phyloP scores from a whole-genome alignment of 2,113 vertebrate species.

The Periophthalmus modestus region DNA sequence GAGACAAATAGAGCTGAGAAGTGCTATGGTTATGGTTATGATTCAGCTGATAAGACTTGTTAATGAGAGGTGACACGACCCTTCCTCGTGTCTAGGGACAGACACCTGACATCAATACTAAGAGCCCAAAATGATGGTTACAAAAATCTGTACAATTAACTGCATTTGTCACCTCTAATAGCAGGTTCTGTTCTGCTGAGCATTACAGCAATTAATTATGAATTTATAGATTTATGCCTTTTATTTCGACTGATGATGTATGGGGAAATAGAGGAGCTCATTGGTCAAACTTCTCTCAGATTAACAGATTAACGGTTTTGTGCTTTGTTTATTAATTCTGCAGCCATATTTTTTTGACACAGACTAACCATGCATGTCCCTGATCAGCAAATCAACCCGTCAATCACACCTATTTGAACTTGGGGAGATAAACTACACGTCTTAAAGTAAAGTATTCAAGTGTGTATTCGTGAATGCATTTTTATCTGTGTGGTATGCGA shows the following conservation, averaged over 20 bases:
- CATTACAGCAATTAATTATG: not conserved
- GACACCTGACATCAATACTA: not conserved
- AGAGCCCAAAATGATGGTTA: not conserved
- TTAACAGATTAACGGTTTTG: not conserved
- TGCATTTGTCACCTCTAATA: not conserved
- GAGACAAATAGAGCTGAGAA: not conserved
- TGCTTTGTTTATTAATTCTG: not conserved
- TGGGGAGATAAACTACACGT: no score
- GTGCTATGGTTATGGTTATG: not conserved
- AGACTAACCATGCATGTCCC: no score
- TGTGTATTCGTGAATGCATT: no score
- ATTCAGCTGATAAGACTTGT: not conserved
- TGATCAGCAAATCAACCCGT: no score
- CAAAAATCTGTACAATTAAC: not conserved
- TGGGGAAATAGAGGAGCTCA: not conserved
- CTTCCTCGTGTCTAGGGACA: not conserved
- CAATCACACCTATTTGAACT: no score
- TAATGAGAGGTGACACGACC: slow-evolving; percentile 1
- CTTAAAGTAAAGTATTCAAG: no score
- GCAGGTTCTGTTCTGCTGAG: not conserved
- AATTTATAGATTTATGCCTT: not conserved
- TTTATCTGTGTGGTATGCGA: no score
- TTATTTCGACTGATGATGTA: not conserved
- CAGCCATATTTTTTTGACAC: not conserved
- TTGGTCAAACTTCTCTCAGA: not conserved